A percentile compares a stretch with the other conserved stretches of the same genome.
Conservation (phyloP, 2,113 vertebrate genomes). For the Scatophagus argus region DNA sequence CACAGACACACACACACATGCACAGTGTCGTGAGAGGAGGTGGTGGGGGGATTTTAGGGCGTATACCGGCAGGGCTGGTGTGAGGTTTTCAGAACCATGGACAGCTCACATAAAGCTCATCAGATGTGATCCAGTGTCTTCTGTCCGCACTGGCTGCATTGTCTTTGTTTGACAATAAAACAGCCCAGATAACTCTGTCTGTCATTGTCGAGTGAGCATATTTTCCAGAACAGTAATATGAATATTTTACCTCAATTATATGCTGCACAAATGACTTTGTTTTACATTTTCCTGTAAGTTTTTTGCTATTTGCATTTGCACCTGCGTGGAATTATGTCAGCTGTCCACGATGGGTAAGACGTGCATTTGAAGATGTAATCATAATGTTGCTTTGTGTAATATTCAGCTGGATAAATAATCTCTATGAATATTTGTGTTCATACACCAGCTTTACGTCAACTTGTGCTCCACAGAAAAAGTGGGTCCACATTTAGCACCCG, state of each 20-base stretch:
- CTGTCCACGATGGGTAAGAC: not conserved
- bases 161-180: constrained; percentile 16
- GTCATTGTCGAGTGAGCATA: not conserved
- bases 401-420: not conserved
- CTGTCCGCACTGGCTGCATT: constrained; percentile 33
- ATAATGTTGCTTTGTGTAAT: not conserved
- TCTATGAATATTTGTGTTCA: not conserved
- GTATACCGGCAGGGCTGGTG: constrained; percentile 79
- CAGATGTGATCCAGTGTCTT: constrained; percentile 33
- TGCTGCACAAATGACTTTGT: not conserved
- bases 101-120: constrained; percentile 77
- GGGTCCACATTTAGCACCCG: not conserved
- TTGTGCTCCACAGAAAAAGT: constrained; percentile 9
- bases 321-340: constrained; percentile 24
- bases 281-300: not conserved
- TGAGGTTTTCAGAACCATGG: constrained; percentile 83
- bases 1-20: constrained; percentile 38
- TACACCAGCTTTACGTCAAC: not conserved
- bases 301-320: constrained; percentile 6
- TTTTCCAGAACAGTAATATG: not conserved
- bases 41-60: constrained; percentile 74
- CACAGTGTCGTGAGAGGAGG: constrained; percentile 69
- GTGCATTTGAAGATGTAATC: not conserved
- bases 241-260: not conserved
- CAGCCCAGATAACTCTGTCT: not conserved